Evolutionary conservation across 2,113 vertebrate species (phyloP), one percentile per base, ranked within the genome.

Genomic region (Chloropsis cyanopogon): DNA sequence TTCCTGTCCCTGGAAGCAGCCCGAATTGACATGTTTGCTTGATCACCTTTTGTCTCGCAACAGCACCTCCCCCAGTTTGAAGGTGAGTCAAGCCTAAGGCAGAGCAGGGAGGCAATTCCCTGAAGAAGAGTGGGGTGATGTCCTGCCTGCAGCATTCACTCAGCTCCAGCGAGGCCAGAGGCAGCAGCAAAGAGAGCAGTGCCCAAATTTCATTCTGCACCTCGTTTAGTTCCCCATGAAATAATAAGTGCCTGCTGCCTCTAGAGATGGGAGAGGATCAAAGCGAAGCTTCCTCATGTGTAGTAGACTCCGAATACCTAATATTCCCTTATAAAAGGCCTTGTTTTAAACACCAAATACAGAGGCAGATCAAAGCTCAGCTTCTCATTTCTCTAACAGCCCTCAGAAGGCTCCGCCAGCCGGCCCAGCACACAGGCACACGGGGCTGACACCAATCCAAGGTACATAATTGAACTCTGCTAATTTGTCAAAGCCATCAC

Each of bases 321-420:
- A 97, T 96, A 97, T 85, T 94, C 95, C 82, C 78, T 87, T 96
- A 85, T 93, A 97, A 97, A 95, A 93, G 92, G 91, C 91, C 96
- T 97, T 97, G 96, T 97, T 97, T 96, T 96, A 97, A 95, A 96
- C 94, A 94, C 88, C 96, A 96, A 97, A 96, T 87, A 96, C 95
- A 97, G 94, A 97, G 54, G 82, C 73, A 95, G 96, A 97, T 97
- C 97, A 96, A 97, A 97, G 97, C 92, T 89, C 82, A 41, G 85
- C 75, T 93, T 89, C 93, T 83, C 73, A 39, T 93, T 90, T 81
- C 93, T 95, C 87, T 95, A 97, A 96, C 94, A 96, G 93, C 76
- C 92, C 92, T 95, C 77, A 49, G 93, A 96, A 95, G 88, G 53
- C 92, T 95, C 54, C 1, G 1, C 78, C 90, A 94, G 93, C 42